Evolutionary conservation across 2,113 vertebrate species (phyloP).

Genomic region (Gymnocephalus cernua): DNA sequence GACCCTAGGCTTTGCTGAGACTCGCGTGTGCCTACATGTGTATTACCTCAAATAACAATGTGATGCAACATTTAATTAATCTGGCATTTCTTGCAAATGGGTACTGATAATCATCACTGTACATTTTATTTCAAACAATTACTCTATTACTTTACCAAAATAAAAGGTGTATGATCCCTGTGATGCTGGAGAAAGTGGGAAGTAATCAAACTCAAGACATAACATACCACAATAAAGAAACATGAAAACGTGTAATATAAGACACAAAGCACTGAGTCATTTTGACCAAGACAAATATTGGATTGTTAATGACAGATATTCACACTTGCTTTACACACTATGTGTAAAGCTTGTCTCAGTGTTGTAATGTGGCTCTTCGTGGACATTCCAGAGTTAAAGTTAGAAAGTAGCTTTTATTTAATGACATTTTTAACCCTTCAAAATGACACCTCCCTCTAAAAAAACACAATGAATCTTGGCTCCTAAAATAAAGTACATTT

Average conservation of each 20-base stretch:
- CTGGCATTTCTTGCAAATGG: not conserved
- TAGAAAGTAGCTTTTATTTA: constrained; percentile 10
- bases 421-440: not conserved
- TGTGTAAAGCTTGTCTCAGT: not conserved
- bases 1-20: not conserved
- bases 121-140: not conserved
- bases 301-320: constrained; percentile 27
- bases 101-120: not conserved
- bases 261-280: not conserved
- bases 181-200: not conserved
- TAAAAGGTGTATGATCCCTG: not conserved
- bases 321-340: constrained; percentile 25
- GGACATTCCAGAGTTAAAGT: not conserved
- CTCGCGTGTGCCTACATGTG: not conserved
- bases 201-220: not conserved
- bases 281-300: constrained; percentile 7
- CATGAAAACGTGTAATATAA: not conserved
- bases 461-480: not conserved
- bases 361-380: not conserved
- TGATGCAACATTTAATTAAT: not conserved
- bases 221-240: not conserved
- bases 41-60: not conserved
- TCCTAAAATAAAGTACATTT: not conserved
- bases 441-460: not conserved
- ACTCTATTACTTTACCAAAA: not conserved